Evolutionary conservation across 2,797 vertebrate species (phyloP), one percentile per base, ranked within the genome.

Genomic region (Rhynchotus rufescens): DNA sequence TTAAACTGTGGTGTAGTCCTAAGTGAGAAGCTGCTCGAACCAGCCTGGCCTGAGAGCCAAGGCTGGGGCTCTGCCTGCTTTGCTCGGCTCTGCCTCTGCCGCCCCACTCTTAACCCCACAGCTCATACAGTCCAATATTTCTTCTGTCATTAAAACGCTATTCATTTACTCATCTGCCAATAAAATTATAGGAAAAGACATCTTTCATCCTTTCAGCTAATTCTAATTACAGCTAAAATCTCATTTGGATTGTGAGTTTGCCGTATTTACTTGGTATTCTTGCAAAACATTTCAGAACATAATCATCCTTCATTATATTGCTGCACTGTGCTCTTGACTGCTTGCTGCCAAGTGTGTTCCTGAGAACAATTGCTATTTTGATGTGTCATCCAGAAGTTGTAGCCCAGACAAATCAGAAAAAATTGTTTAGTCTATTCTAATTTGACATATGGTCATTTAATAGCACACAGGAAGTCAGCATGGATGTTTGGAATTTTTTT

Each of bases 181-280:
- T 96, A 94, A 88, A 90, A 85, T 78, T 91, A 71, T 83, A 84
- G 51, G 93, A 88, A 86, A 96, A 96, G 86, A 95, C 95, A 95
- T 86, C 30, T 14, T 80, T 96, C 86, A 86, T 96, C 80, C 95
- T 95, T 95, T 94, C 92, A 90, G 40, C 72, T 96, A 96, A 96
- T 95, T 97, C 67, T 96, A 93, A 95, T 93, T 93, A 79, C 79
- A 42, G 26, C 83, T 81, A 83, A 92, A 88, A 67, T 92, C 86
- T 92, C 85, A 72, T 91, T 94, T 94, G 74, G 91, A 73, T 67
- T 81, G 44, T 3, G 51, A 79, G 25, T 90, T 88, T 80, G 67
- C 91, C 95, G 86, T 95, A 94, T 97, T 96, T 92, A 84, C 86
- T 84, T 32, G 19, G 49, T 64, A 73, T 81, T 91, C 85, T 26